phyloP scores from a whole-genome alignment of 2,113 vertebrate genomes.

The Panthera tigris region DNA sequence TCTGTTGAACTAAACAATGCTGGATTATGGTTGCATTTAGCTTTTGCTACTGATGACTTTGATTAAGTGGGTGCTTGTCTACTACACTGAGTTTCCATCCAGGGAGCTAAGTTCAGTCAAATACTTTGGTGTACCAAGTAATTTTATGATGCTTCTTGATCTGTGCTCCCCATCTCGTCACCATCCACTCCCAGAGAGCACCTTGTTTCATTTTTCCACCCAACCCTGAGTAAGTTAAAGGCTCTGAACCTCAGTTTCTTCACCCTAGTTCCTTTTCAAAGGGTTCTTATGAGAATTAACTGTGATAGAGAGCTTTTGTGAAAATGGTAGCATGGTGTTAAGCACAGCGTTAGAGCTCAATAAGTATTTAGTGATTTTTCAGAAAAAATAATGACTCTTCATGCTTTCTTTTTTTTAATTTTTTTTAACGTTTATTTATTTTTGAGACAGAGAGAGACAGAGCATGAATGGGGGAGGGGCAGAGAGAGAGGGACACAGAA shows the following conservation, averaged over 20 bases:
- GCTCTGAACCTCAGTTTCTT: background rate
- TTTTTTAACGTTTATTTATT: no score
- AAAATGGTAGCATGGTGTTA: background rate
- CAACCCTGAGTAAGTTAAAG: background rate
- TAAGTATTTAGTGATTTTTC: background rate
- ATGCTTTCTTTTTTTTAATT: background rate
- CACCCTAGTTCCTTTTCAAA: background rate
- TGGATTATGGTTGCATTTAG: background rate
- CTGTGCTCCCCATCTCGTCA: background rate
- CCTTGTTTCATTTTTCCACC: background rate
- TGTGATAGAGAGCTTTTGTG: background rate
- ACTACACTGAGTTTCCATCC: background rate
- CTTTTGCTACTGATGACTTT: conserved; percentile 24
- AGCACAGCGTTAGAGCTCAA: background rate
- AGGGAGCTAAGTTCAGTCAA: background rate
- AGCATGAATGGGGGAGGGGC: no score
- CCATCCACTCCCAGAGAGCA: background rate
- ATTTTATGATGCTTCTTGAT: background rate
- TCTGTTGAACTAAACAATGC: background rate
- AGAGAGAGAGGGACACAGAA: no score
- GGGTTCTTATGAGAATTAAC: background rate
- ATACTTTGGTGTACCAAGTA: background rate
- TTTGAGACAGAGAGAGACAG: no score
- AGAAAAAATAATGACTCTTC: background rate
- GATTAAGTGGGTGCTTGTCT: background rate